These are phyloP conservation scores for Rhadinocentrus ornatus DNA, from an alignment of 2,797 vertebrate species.

Conservation along the genomic window DNA sequence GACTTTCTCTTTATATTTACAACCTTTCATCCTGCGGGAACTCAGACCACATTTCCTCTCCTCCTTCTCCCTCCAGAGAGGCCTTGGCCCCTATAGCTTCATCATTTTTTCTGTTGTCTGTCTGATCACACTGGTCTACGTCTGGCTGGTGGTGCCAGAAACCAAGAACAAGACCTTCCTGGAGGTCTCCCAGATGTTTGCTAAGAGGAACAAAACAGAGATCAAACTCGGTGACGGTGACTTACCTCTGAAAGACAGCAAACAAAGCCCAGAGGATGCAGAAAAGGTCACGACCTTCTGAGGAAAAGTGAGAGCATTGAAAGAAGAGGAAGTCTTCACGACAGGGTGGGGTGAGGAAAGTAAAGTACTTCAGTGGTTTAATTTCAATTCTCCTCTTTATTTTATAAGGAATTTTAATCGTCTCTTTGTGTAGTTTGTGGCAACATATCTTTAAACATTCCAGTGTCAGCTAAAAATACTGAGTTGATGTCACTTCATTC, in stretches of 20 bases:
- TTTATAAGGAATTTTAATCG: constrained; percentile 1
- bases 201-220: constrained; percentile 88
- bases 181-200: constrained; percentile 91
- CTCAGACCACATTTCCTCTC: constrained; percentile 33
- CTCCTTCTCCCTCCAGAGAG: constrained; percentile 73
- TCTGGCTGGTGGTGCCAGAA: constrained; percentile 89
- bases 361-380: constrained; percentile 26
- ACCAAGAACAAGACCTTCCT: constrained; percentile 94
- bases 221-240: constrained; percentile 72
- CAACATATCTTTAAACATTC: constrained; percentile 10
- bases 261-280: constrained; percentile 43
- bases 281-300: constrained; percentile 71
- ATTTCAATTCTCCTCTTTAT: constrained; percentile 31
- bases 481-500: neutral
- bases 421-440: constrained; percentile 18
- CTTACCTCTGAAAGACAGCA: constrained; percentile 52
- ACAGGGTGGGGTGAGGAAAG: neutral
- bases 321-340: constrained; percentile 52
- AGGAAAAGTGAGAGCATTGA: constrained; percentile 52
- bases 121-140: constrained; percentile 85
- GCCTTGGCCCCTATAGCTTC: constrained; percentile 89
- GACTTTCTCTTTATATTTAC: constrained; percentile 23
- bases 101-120: constrained; percentile 90
- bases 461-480: constrained; percentile 1
- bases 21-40: constrained; percentile 12